phyloP scores from a whole-genome alignment of 2,113 vertebrate genomes.

The Bagarius yarrelli region DNA sequence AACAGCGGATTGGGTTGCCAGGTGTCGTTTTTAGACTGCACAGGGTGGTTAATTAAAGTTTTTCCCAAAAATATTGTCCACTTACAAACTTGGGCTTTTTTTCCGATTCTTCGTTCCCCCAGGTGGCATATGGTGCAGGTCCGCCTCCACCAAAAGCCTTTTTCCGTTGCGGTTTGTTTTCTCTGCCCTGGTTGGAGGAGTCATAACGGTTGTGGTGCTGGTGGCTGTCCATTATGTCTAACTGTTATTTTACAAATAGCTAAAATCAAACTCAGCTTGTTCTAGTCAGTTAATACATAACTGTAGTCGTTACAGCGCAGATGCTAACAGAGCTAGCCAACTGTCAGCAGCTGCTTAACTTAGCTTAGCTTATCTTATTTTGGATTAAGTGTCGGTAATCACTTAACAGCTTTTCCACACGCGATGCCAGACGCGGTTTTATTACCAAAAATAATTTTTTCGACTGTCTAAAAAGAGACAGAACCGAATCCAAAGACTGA shows the following conservation, averaged over 20 bases:
- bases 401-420: background rate
- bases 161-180: constrained; percentile 66
- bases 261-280: background rate
- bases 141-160: constrained; percentile 55
- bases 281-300: background rate
- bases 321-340: background rate
- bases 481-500: background rate
- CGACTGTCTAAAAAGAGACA: background rate
- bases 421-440: background rate
- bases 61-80: constrained; percentile 23
- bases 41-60: background rate
- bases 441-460: background rate
- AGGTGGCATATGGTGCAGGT: constrained; percentile 4
- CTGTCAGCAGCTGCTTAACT: background rate
- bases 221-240: constrained; percentile 63
- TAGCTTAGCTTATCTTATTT: constrained; percentile 10
- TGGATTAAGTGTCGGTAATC: constrained; percentile 31
- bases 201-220: constrained; percentile 55
- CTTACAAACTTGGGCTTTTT: constrained; percentile 76
- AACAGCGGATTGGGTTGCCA: no score
- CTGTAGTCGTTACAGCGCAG: background rate
- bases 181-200: constrained; percentile 55
- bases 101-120: constrained; percentile 66
- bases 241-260: background rate
- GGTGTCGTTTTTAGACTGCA: background rate